A percentile compares a stretch with the other conserved stretches of the same genome.
These are phyloP conservation scores for Drosophila cardini DNA, from an alignment of 1,140 invertebrate species.

Conservation along the genomic window DNA sequence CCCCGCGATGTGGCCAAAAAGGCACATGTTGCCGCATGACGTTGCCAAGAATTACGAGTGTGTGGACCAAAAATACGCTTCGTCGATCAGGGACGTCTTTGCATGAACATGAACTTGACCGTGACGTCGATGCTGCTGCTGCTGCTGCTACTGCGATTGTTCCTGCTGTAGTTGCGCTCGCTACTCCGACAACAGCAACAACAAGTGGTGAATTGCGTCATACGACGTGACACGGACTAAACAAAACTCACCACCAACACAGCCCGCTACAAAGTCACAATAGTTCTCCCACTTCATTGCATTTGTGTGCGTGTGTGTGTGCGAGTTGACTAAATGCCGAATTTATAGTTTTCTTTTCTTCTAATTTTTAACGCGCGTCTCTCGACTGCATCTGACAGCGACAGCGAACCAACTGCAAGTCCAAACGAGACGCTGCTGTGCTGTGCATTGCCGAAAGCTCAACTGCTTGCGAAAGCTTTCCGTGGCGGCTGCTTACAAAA, in stretches of 20 bases:
- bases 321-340: constrained; percentile 7
- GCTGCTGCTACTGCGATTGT: background rate
- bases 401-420: constrained; percentile 51
- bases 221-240: constrained; percentile 9
- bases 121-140: constrained; percentile 48
- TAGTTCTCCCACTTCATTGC: constrained; percentile 82
- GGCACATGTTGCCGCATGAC: constrained; percentile 57
- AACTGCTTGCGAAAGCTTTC: constrained; percentile 5
- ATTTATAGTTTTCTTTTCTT: constrained; percentile 32
- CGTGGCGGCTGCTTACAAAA: background rate
- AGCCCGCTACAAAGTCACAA: constrained; percentile 79
- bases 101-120: constrained; percentile 84
- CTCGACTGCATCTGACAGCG: constrained; percentile 60
- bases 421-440: constrained; percentile 11
- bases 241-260: constrained; percentile 71
- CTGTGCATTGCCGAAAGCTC: constrained; percentile 23
- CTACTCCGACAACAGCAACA: constrained; percentile 46
- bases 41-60: constrained; percentile 57
- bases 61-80: constrained; percentile 42
- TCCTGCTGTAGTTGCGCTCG: background rate
- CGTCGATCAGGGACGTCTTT: constrained; percentile 75
- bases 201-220: constrained; percentile 64
- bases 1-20: constrained; percentile 10
- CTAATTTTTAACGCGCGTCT: constrained; percentile 53
- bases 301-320: no score